Evolutionary conservation across 2,888 invertebrate genomes (phyloP).

Genomic region (Subacronicta megacephala): DNA sequence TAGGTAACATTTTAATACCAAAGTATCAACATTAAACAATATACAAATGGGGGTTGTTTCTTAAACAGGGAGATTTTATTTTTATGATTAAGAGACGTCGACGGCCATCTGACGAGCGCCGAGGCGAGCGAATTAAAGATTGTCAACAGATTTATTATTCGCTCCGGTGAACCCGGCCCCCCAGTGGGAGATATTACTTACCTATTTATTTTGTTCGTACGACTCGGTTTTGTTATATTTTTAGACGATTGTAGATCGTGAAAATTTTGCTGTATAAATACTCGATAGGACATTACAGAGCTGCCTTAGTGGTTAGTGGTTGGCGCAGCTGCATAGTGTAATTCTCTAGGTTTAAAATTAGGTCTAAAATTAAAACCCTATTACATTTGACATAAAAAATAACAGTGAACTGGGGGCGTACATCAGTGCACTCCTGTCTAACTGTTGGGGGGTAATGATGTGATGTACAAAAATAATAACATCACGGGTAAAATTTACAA

Average conservation of each 20-base stretch:
- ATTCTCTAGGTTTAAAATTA: no score
- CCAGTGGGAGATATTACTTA: slow-evolving; percentile 71
- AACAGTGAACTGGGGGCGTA: no score
- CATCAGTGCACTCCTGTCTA: no score
- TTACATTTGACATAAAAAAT: no score
- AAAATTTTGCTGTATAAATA: no score
- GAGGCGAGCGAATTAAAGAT: slow-evolving; percentile 84
- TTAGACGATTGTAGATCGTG: slow-evolving; percentile 17
- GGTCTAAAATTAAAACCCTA: no score
- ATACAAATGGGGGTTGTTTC: slow-evolving; percentile 64
- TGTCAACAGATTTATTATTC: slow-evolving; percentile 89
- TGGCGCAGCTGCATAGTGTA: no score
- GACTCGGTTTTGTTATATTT: slow-evolving; percentile 37
- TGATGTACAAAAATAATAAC: no score
- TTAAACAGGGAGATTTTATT: slow-evolving; percentile 66
- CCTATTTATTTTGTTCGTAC: slow-evolving; percentile 63
- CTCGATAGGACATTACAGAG: neutral
- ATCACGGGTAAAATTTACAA: no score
- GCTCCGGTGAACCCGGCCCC: slow-evolving; percentile 81
- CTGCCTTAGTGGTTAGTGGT: no score
- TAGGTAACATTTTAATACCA: slow-evolving; percentile 37
- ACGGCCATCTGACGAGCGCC: slow-evolving; percentile 64
- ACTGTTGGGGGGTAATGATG: no score
- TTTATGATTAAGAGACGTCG: slow-evolving; percentile 72
- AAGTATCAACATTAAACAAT: slow-evolving; percentile 55